Evolutionary conservation across 2,797 vertebrate species (phyloP).

Genomic region (Danio albolineatus): DNA sequence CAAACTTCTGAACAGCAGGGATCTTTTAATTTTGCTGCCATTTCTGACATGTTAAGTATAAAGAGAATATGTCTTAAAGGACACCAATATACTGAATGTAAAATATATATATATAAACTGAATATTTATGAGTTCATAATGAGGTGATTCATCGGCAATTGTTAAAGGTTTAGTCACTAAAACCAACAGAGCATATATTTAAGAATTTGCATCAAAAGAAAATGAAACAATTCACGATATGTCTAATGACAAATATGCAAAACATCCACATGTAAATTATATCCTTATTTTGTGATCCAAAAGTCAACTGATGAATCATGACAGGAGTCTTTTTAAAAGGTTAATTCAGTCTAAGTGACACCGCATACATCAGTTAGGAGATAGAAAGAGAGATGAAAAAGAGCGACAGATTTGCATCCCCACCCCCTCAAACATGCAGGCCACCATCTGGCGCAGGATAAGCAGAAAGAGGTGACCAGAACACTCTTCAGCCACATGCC

Average conservation of each 20-base stretch:
- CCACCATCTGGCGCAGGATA: constrained; percentile 81
- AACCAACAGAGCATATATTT: not conserved
- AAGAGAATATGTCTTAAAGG: not conserved
- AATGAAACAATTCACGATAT: not conserved
- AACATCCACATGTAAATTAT: not conserved
- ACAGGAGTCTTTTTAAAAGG: constrained; percentile 6
- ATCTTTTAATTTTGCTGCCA: not conserved
- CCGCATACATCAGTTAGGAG: constrained; percentile 26
- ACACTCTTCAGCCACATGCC: constrained; percentile 59
- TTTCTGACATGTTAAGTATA: not conserved
- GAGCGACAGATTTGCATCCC: constrained; percentile 71
- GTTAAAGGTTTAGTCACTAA: constrained; percentile 7
- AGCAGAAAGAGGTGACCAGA: constrained; percentile 72
- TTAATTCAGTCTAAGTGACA: constrained; percentile 21
- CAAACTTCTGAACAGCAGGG: not conserved
- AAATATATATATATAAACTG: constrained; percentile 12
- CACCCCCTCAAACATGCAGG: constrained; percentile 72
- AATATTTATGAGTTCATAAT: constrained; percentile 4
- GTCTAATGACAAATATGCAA: not conserved
- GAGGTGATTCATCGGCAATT: constrained; percentile 23
- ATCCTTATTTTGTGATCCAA: constrained; percentile 11
- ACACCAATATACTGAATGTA: not conserved
- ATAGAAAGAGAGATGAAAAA: constrained; percentile 46
- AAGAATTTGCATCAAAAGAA: not conserved
- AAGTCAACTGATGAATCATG: not conserved